These are phyloP conservation scores for Nyleta sp. DNA, from an alignment of 2,888 invertebrate species.

Conservation along the genomic window DNA sequence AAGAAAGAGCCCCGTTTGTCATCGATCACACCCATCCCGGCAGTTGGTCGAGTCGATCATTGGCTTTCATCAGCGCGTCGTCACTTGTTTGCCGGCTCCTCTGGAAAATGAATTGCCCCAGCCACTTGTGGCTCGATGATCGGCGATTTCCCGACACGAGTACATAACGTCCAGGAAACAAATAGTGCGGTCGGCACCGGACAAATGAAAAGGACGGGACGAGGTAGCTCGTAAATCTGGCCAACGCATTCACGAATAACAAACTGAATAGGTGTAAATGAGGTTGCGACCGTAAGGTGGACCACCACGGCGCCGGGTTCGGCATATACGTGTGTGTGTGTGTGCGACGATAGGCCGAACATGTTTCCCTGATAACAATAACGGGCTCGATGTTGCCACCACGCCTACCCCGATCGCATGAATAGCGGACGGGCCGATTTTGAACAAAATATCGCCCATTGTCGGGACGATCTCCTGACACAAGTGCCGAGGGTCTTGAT, in stretches of 20 bases:
- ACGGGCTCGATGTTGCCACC: slow-evolving; percentile 40
- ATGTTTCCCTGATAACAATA: slow-evolving; percentile 56
- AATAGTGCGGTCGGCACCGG: background rate
- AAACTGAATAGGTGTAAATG: slow-evolving; percentile 81
- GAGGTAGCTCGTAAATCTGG: slow-evolving; percentile 25
- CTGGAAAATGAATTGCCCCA: too few relatives aligned
- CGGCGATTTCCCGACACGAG: slow-evolving; percentile 21
- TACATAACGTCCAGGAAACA: slow-evolving; percentile 12
- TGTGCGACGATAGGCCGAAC: slow-evolving; percentile 22
- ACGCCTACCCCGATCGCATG: slow-evolving; percentile 46
- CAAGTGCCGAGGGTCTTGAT: too few relatives aligned
- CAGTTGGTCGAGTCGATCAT: slow-evolving; percentile 6
- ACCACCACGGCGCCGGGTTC: too few relatives aligned
- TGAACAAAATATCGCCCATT: slow-evolving; percentile 36
- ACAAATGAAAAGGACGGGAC: slow-evolving; percentile 8
- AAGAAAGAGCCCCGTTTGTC: slow-evolving; percentile 8
- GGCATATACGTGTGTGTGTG: background rate
- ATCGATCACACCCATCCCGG: slow-evolving; percentile 17
- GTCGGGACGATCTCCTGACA: slow-evolving; percentile 14
- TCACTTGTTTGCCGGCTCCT: too few relatives aligned
- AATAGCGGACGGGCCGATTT: slow-evolving; percentile 22
- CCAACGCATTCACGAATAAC: slow-evolving; percentile 13
- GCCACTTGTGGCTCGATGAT: slow-evolving; percentile 21
- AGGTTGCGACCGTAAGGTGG: slow-evolving; percentile 75
- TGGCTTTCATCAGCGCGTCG: slow-evolving; percentile 13